Evolutionary conservation across 2,797 vertebrate genomes (phyloP), one percentile per base, ranked within the genome.

Genomic region (Erpetoichthys calabaricus): DNA sequence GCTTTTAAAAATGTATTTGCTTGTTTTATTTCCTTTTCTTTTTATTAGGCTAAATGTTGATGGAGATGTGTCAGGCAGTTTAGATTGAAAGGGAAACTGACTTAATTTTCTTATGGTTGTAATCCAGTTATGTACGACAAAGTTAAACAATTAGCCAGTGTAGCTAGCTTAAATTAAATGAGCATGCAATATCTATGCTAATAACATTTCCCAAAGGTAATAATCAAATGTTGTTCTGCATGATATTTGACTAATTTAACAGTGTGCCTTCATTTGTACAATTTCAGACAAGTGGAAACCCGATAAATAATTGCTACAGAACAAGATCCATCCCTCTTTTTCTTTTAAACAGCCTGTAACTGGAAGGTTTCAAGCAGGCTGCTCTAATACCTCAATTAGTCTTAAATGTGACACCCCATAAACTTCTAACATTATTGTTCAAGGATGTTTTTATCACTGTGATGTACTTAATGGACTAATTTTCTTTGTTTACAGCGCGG

Each of bases 401-500:
- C 25, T 25, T 25, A 25, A 25, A 25, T 25, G 25, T 25, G 25
- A 25, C 25, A 25, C 1, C 25, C 25, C 25, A 25, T 25, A 25
- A 25, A 25, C 25, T 25, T 25, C 25, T 25, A 25, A 25, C 25
- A 25, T 25, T 25, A 25, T 25, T 25, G 25, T 25, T 7, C 56
- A 47, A 71, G 73, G n/a, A 3, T 7, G 5, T 49, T 49, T 49
- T 49, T 7, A 1, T 49, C n/a, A 49, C 7, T n/a, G 5, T 49
- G 7, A n/a, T 49, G 47, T 49, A 49, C 45, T 76, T 79, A 81
- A 80, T 53, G 1, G 67, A 57, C 66, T 59, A 79, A 57, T 78
- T 84, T 80, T 90, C 70, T 80, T 77, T 76, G 78, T 76, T 74
- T 69, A 68, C 87, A 98, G 94, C 91, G 85, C 87, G 91, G 87